Percentiles rank a stretch among this genome's conserved stretches.
These are phyloP conservation scores for Herminia tarsipennalis DNA, from an alignment of 2,888 invertebrate species.

Conservation along the genomic window DNA sequence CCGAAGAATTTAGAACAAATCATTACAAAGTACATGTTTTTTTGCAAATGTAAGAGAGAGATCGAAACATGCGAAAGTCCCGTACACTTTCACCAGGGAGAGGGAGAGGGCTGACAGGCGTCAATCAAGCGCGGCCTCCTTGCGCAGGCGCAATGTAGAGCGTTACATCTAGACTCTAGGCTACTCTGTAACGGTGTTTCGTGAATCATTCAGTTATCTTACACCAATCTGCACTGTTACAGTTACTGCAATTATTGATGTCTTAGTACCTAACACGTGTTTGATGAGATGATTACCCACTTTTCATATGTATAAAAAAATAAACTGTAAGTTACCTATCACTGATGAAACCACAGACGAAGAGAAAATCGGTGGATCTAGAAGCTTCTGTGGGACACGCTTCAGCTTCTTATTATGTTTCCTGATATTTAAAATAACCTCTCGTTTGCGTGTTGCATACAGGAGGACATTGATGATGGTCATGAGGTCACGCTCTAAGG, in stretches of 20 bases:
- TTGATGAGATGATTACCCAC: too few species aligned
- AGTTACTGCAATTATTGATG: constrained; percentile 26
- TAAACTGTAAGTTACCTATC: too few species aligned
- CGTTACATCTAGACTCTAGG: constrained; percentile 21
- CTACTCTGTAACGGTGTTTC: constrained; percentile 34
- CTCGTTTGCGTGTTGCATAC: too few species aligned
- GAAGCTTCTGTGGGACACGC: too few species aligned
- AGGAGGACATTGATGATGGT: too few species aligned
- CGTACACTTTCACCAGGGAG: constrained; percentile 60
- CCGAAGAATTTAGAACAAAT: constrained; percentile 35
- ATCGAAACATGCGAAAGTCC: constrained; percentile 47
- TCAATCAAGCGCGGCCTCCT: constrained; percentile 43
- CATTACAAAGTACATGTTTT: constrained; percentile 32
- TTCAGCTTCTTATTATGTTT: too few species aligned
- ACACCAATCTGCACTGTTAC: constrained; percentile 15
- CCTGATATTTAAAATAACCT: too few species aligned
- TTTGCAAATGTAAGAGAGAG: constrained; percentile 36
- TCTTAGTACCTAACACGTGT: too few species aligned
- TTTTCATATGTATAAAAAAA: too few species aligned
- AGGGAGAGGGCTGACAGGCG: constrained; percentile 23
- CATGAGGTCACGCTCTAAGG: too few species aligned
- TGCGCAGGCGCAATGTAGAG: constrained; percentile 24
- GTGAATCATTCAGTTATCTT: constrained; percentile 13
- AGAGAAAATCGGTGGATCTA: too few species aligned
- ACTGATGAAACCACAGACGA: too few species aligned